phyloP scores from a whole-genome alignment of 2,888 invertebrate species.

The Dyspetes luteomarginatus region DNA sequence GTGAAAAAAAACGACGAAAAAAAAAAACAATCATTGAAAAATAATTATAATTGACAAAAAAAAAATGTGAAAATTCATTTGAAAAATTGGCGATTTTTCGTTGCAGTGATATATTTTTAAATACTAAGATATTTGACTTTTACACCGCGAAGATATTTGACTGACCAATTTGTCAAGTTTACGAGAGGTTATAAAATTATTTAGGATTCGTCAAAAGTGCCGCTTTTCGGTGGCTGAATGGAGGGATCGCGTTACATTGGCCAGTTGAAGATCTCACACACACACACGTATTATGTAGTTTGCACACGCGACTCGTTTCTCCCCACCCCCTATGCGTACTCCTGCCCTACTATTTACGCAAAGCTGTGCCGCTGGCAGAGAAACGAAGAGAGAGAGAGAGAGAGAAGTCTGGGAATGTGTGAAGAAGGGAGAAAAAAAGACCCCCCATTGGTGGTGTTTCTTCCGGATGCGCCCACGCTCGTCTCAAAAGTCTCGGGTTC shows the following conservation, averaged over 20 bases:
- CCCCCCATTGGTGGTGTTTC: conserved; percentile 42
- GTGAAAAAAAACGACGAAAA: too few relatives aligned
- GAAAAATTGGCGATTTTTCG: too few relatives aligned
- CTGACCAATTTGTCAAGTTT: conserved; percentile 1
- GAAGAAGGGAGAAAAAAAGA: neutral
- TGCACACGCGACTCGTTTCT: neutral
- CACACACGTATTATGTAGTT: neutral
- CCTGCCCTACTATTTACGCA: conserved; percentile 32
- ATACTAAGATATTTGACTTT: too few relatives aligned
- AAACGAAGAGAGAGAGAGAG: neutral
- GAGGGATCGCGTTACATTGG: conserved; percentile 53
- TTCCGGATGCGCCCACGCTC: conserved; percentile 62
- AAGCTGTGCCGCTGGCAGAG: neutral
- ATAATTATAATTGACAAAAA: too few relatives aligned
- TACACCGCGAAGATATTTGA: too few relatives aligned
- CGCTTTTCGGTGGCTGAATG: conserved; percentile 7
- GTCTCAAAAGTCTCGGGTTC: conserved; percentile 59
- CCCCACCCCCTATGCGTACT: neutral
- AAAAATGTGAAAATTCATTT: too few relatives aligned
- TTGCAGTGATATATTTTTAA: too few relatives aligned
- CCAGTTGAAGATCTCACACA: neutral
- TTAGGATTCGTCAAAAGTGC: neutral
- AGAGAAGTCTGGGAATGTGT: neutral
- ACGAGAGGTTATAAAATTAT: neutral
- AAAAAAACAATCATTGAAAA: too few relatives aligned